Evolutionary conservation across 2,888 invertebrate genomes (phyloP), one percentile per base, ranked within the genome.

Genomic region (Amorpha juglandis): DNA sequence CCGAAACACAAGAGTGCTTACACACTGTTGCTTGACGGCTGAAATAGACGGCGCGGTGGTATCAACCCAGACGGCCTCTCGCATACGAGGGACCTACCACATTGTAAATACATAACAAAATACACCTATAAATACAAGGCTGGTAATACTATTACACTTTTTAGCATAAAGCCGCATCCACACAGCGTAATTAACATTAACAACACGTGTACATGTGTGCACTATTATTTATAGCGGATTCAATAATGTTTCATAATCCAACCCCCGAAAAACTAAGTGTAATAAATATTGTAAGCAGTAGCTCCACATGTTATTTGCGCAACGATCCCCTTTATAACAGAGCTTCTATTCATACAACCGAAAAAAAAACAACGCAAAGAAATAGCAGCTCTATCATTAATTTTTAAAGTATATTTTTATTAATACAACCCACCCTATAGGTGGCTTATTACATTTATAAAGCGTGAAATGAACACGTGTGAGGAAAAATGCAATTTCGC

Each of bases 391-490:
- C 21, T 48, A n/a, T 35, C n/a, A 38, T 38, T 42, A 19, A 19
- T 58, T 19, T 19, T 58, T 58, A 58, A 9, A 53, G 47, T 19
- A 9, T 16, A 16, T 52, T 62, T 65, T 66, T 65, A 47, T 51
- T 51, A 19, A 3, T 0, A 42, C 19, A 35, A 21, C 6, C 19
- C 55, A 48, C 64, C 64, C 64, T 82, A 91, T 91, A 90, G 89
- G 83, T 84, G 84, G 83, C 89, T 91, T 91, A 91, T 91, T 89
- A 90, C 86, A 89, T 91, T 91, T 90, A 89, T 88, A 84, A 85
- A 87, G 88, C 90, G 87, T 87, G 89, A 89, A 91, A 89, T 89
- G 86, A 89, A 83, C 86, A 83, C 77, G 82, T 78, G 76, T 77
- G 69, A 81, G 77, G 77, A 81, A 77, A 81, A 83, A 86, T 81